These are phyloP conservation scores for Avahi laniger DNA, from an alignment of 2,797 vertebrate species.

Conservation along the genomic window DNA sequence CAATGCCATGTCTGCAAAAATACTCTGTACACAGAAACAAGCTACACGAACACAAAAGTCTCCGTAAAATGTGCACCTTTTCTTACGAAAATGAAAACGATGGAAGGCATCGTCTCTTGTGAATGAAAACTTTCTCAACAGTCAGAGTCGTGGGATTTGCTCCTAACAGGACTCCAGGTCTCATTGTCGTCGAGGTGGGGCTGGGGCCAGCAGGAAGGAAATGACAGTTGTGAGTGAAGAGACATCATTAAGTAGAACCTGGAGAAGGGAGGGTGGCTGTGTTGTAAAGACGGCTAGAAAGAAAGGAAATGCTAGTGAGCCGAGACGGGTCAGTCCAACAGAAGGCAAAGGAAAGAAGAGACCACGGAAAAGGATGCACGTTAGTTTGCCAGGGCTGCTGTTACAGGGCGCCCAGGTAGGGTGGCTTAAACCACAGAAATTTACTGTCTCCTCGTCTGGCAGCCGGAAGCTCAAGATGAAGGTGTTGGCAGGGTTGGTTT, in stretches of 20 bases:
- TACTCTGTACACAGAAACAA: neutral
- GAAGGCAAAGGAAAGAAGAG: neutral
- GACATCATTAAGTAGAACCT: neutral
- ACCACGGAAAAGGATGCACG: rapidly evolving
- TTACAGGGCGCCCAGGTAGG: neutral
- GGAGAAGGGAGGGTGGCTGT: neutral
- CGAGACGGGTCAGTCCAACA: neutral
- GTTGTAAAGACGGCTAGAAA: neutral
- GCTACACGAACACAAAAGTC: neutral
- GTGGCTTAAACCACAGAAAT: neutral
- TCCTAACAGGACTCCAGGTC: neutral
- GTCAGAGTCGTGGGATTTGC: neutral
- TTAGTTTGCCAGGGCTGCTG: neutral
- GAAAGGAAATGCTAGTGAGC: neutral
- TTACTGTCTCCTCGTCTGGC: neutral
- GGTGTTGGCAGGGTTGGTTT: neutral
- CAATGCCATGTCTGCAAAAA: neutral
- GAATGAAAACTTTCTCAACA: neutral
- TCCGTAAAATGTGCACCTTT: neutral
- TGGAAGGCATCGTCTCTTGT: neutral
- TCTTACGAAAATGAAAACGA: neutral
- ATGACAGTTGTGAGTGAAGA: neutral
- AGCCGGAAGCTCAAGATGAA: neutral
- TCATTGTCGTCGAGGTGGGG: neutral
- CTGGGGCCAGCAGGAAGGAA: neutral